Conservation (phyloP, 2,113 vertebrate genomes). For the Eira barbara region DNA sequence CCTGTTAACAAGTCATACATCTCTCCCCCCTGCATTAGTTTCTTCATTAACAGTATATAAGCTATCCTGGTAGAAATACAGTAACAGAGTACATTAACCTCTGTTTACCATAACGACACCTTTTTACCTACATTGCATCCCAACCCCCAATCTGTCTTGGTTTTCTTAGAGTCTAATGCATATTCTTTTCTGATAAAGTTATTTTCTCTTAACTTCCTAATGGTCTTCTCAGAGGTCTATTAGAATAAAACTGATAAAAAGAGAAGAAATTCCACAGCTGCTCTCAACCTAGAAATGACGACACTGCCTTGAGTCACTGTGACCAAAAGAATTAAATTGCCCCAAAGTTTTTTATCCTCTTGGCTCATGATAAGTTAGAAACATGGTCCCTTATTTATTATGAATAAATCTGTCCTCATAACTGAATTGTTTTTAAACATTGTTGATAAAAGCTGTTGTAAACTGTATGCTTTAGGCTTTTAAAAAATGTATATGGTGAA, state of each 20-base stretch:
- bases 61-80: neutral
- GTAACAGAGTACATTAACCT: neutral
- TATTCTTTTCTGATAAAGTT: neutral
- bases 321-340: neutral
- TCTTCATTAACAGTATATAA: neutral
- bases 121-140: neutral
- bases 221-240: neutral
- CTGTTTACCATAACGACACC: neutral
- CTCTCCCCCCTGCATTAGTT: neutral
- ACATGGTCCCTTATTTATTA: neutral
- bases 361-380: neutral
- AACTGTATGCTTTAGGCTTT: neutral
- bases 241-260: neutral
- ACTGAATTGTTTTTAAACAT: neutral
- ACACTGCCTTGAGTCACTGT: neutral
- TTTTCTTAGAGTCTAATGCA: neutral
- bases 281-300: neutral
- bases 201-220: neutral
- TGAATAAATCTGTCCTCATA: neutral
- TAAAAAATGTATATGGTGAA: neutral
- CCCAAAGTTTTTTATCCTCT: neutral
- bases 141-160: neutral
- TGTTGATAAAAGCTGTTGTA: neutral
- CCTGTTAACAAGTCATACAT: neutral
- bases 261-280: neutral